Conservation (phyloP, 2,113 vertebrate species). For the Hylia prasina region DNA sequence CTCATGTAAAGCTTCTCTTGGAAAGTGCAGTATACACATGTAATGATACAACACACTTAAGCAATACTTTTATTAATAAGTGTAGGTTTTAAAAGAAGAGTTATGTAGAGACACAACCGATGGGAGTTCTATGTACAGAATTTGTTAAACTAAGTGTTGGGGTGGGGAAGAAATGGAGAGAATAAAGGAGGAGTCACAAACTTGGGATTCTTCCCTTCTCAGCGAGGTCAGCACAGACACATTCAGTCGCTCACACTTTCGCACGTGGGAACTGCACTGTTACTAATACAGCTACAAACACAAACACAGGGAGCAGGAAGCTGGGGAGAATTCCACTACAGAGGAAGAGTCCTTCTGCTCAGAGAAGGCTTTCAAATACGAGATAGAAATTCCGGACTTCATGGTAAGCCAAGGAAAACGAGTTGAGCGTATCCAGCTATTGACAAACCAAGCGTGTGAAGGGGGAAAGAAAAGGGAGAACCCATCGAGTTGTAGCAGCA, state of each 20-base stretch:
- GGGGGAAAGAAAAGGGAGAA: conserved; percentile 45
- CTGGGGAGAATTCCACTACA: conserved; percentile 55
- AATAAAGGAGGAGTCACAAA: not conserved
- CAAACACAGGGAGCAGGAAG: conserved; percentile 67
- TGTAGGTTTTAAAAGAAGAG: conserved; percentile 53
- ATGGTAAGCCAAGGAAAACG: conserved; percentile 60
- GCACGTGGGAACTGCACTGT: conserved; percentile 52
- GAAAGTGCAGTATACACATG: conserved; percentile 68
- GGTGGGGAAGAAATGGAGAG: not conserved
- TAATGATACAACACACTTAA: conserved; percentile 66
- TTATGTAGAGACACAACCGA: conserved; percentile 49
- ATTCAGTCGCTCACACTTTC: conserved; percentile 52
- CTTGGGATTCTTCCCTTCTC: not conserved
- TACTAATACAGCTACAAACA: conserved; percentile 64
- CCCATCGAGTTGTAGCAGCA: conserved; percentile 44
- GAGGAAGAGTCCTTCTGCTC: conserved; percentile 68
- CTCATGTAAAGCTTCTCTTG: conserved; percentile 62
- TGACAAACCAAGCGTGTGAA: conserved; percentile 40
- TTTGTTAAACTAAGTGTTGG: conserved; percentile 43
- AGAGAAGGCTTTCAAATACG: conserved; percentile 60
- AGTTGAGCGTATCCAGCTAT: conserved; percentile 35
- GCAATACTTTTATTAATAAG: conserved; percentile 67
- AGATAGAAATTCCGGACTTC: conserved; percentile 38
- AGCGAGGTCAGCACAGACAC: conserved; percentile 14
- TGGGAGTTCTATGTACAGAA: conserved; percentile 69